phyloP scores from a whole-genome alignment of 1,140 invertebrate species.

The Calycopis cecrops region DNA sequence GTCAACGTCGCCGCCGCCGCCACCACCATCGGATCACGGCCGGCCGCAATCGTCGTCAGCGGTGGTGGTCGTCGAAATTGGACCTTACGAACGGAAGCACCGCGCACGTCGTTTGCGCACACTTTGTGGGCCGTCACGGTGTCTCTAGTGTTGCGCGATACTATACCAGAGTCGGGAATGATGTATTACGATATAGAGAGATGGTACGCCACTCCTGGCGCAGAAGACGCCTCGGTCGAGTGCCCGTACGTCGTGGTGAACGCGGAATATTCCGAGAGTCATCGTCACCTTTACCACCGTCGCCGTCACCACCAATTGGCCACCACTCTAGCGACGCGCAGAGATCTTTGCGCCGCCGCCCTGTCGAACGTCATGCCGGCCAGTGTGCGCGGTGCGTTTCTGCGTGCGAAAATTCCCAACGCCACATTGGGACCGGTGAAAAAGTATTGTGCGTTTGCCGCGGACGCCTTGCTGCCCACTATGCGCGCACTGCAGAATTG shows the following conservation, averaged over 20 bases:
- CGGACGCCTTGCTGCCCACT: no score
- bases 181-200: slow-evolving; percentile 8
- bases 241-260: not conserved
- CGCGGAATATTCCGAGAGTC: not conserved
- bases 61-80: not conserved
- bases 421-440: no score
- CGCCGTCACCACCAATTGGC: not conserved
- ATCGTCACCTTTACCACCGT: not conserved
- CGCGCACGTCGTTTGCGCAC: not conserved
- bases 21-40: no score
- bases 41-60: not conserved
- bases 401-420: no score
- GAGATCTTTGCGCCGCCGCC: not conserved
- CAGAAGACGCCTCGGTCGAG: slow-evolving; percentile 6
- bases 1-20: no score
- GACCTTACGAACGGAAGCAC: slow-evolving; percentile 1
- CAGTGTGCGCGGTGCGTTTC: no score
- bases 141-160: slow-evolving; percentile 1
- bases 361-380: not conserved
- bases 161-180: not conserved
- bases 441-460: no score
- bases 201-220: slow-evolving; percentile 6
- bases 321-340: slow-evolving; percentile 5
- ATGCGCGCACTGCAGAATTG: no score
- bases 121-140: slow-evolving; percentile 6